phyloP scores from a whole-genome alignment of 1,140 invertebrate genomes.

The Diachasmimorpha longicaudata region DNA sequence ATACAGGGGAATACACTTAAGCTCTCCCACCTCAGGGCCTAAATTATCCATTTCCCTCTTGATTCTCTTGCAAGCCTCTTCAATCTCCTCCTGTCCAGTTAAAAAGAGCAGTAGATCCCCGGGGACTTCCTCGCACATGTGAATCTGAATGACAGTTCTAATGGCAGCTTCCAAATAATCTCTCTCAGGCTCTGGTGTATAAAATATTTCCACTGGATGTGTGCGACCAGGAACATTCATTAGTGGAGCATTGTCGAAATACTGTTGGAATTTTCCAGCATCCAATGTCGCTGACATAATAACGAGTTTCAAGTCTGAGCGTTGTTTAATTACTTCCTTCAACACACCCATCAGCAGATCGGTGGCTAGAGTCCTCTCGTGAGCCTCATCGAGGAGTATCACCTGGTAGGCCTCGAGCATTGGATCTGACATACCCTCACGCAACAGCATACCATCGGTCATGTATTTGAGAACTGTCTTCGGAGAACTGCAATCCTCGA shows the following conservation, averaged over 20 bases:
- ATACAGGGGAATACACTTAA: constrained; percentile 98
- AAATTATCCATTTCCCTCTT: constrained; percentile 97
- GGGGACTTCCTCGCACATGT: constrained; percentile 95
- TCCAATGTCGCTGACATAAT: constrained; percentile 99
- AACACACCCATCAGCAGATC: constrained; percentile 99
- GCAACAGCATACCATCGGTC: constrained; percentile 99
- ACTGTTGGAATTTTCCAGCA: constrained; percentile 98
- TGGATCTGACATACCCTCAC: constrained; percentile 99
- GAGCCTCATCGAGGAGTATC: constrained; percentile 97
- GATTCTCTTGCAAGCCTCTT: constrained; percentile 98
- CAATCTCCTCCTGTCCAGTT: constrained; percentile 96
- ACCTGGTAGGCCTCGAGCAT: constrained; percentile 96
- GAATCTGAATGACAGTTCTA: constrained; percentile 97
- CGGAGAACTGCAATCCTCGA: constrained; percentile 97
- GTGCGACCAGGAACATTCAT: constrained; percentile 98
- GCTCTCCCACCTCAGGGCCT: constrained; percentile 93
- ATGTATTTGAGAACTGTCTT: constrained; percentile 95
- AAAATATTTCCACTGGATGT: constrained; percentile 98
- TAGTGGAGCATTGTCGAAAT: constrained; percentile 97
- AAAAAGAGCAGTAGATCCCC: constrained; percentile 96
- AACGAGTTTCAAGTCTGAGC: constrained; percentile 94
- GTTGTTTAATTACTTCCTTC: constrained; percentile 96
- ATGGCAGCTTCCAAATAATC: constrained; percentile 99
- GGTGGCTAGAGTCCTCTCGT: constrained; percentile 97
- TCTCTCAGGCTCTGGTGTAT: constrained; percentile 97